Evolutionary conservation across 2,888 invertebrate genomes (phyloP).

Genomic region (Drosophila leonis): DNA sequence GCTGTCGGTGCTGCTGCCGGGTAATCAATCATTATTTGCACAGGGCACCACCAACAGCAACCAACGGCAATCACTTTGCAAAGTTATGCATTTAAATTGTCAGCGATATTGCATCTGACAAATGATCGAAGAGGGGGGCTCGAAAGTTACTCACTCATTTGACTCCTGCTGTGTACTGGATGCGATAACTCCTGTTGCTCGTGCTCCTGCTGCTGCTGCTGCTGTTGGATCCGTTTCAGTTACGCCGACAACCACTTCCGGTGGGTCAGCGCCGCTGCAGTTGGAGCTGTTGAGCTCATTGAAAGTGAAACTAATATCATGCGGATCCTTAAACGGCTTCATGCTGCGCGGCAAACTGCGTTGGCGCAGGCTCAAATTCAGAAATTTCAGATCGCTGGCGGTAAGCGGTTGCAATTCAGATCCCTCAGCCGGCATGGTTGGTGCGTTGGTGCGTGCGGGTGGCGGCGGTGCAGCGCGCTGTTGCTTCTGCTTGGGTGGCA

Average conservation of each 20-base stretch:
- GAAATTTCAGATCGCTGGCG: conserved; percentile 84
- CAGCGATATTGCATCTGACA: conserved; percentile 79
- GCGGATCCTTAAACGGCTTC: conserved; percentile 82
- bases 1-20: conserved; percentile 46
- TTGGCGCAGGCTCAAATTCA: conserved; percentile 84
- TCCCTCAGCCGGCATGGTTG: conserved; percentile 21
- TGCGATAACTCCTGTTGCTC: conserved; percentile 16
- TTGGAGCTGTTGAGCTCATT: conserved; percentile 76
- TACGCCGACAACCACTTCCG: conserved; percentile 57
- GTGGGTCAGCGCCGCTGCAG: conserved; percentile 9
- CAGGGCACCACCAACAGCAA: conserved; percentile 36
- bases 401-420: conserved; percentile 78
- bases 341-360: conserved; percentile 83
- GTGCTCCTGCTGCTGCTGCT: conserved; percentile 10
- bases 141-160: conserved; percentile 78
- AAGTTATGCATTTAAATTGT: conserved; percentile 82
- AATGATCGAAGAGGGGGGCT: conserved; percentile 60
- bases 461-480: conserved; percentile 55
- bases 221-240: conserved; percentile 14
- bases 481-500: conserved; percentile 82
- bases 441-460: conserved; percentile 42
- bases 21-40: conserved; percentile 80
- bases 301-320: conserved; percentile 85
- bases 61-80: conserved; percentile 22
- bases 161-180: conserved; percentile 70